Base-by-base conservation (phyloP, 1,140 invertebrate genomes). In the Reticulitermes speratus region DNA sequence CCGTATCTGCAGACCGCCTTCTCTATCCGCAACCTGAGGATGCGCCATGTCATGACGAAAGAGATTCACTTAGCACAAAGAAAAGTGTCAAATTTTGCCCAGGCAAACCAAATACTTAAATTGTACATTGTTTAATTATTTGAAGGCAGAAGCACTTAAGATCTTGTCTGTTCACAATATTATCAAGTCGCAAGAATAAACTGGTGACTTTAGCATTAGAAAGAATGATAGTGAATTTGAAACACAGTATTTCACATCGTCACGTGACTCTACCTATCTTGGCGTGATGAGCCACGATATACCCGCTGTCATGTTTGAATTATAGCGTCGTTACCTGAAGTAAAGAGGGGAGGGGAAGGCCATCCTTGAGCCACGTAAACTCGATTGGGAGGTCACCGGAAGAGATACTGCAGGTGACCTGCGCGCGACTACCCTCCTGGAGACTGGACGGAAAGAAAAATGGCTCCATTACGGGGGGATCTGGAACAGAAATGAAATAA, bases 331-430 rank as follows among this genome's bases (percentile, higher is more conserved):
- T 8, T 84, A 84, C 83, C 45, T 84, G 83, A 7, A 84, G 83
- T 30, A 48, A 45, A 32, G 44, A 9, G 65, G 89, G 89, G 86
- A 96, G 93, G 0, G 94, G 93, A 45, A 92, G 91, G 30, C 95
- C 95, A 90, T 98, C 96, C 90, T 98, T 98, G 44, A 95, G 93
- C 97, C 97, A 98, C 11, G 94, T 93, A 89, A 98, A 96, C 89
- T 95, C 94, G 55, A 98, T 96, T 12, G 97, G 97, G 90, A 97
- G 94, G 91, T 98, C 97, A 32, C 97, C 97, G 44, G 96, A 97
- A 84, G 95, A 97, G 25, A 98, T 96, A 87, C 95, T 96, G 91
- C 97, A 98, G 84, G 97, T 96, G 32, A 98, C 95, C 90, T 97
- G 96, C 3, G 97, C 96, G 59, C 97, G 91, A 88, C 97, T 96